Evolutionary conservation across 2,888 invertebrate species (phyloP).

Genomic region (Odontomyia ornata): DNA sequence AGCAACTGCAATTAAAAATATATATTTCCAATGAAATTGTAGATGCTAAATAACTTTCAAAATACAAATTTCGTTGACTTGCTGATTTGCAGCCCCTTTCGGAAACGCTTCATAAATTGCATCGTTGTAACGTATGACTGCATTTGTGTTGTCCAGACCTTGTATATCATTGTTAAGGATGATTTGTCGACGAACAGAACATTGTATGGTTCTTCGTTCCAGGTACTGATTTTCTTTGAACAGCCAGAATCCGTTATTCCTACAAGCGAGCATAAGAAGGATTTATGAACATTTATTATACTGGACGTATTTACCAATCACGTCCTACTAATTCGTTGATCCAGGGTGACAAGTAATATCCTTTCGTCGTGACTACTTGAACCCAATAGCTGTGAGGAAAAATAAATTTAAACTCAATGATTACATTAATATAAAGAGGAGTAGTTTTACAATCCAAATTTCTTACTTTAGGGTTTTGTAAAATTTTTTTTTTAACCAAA

Average conservation of each 20-base stretch:
- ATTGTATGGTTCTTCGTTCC: constrained; percentile 38
- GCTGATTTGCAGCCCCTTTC: constrained; percentile 24
- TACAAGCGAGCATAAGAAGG: no score
- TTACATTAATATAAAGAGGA: no score
- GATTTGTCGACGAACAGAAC: constrained; percentile 43
- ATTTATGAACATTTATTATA: not conserved
- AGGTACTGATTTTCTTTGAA: constrained; percentile 39
- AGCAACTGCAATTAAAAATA: constrained; percentile 41
- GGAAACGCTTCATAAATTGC: constrained; percentile 48
- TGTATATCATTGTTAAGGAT: constrained; percentile 42
- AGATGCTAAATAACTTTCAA: no score
- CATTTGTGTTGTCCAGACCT: constrained; percentile 39
- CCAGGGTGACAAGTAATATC: constrained; percentile 37
- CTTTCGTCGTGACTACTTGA: constrained; percentile 44
- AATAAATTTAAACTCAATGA: no score
- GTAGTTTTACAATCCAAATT: no score
- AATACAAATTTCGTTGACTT: constrained; percentile 45
- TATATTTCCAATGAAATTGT: no score
- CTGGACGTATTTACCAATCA: constrained; percentile 33
- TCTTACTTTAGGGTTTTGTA: no score
- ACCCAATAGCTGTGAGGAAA: constrained; percentile 40
- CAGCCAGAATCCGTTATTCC: constrained; percentile 45
- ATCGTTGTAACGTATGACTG: constrained; percentile 45
- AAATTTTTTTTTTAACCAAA: no score
- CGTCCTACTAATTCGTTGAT: constrained; percentile 37